Percentiles rank a stretch among this genome's conserved stretches.
These are phyloP conservation scores for Echinops telfairi DNA, from an alignment of 2,113 vertebrate species.

Conservation along the genomic window DNA sequence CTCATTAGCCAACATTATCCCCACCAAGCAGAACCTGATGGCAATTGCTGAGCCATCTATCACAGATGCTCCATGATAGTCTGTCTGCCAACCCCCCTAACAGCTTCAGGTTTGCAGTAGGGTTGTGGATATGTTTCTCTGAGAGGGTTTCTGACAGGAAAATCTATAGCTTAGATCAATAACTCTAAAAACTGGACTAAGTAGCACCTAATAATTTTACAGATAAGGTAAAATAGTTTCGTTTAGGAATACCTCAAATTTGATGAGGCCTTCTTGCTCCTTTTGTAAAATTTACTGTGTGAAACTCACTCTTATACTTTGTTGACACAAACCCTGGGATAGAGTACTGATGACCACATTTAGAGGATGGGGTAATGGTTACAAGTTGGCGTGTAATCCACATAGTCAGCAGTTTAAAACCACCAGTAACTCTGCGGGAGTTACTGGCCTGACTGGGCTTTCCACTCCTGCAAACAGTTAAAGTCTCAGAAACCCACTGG, in stretches of 20 bases:
- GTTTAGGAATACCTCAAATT: not conserved
- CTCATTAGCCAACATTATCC: not conserved
- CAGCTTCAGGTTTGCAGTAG: not conserved
- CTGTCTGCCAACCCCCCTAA: not conserved
- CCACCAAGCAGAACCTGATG: not conserved
- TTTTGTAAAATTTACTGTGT: not conserved
- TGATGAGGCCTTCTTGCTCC: not conserved
- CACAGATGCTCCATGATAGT: not conserved
- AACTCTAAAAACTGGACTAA: slow-evolving; percentile 10
- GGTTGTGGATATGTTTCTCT: not conserved
- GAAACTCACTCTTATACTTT: not conserved
- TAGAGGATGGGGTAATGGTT: not conserved
- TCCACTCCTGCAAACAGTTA: no score
- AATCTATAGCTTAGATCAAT: slow-evolving; percentile 20
- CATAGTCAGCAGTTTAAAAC: no score
- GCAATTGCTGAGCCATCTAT: not conserved
- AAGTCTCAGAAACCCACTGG: no score
- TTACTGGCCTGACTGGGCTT: no score
- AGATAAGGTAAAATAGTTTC: slow-evolving; percentile 1
- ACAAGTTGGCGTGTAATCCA: no score
- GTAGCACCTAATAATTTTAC: slow-evolving; percentile 25
- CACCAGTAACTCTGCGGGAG: no score
- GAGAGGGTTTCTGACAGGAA: not conserved
- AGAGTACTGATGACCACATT: not conserved
- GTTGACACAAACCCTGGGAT: not conserved